Evolutionary conservation across 2,797 vertebrate species (phyloP).

Genomic region (Epinephelus awoara): DNA sequence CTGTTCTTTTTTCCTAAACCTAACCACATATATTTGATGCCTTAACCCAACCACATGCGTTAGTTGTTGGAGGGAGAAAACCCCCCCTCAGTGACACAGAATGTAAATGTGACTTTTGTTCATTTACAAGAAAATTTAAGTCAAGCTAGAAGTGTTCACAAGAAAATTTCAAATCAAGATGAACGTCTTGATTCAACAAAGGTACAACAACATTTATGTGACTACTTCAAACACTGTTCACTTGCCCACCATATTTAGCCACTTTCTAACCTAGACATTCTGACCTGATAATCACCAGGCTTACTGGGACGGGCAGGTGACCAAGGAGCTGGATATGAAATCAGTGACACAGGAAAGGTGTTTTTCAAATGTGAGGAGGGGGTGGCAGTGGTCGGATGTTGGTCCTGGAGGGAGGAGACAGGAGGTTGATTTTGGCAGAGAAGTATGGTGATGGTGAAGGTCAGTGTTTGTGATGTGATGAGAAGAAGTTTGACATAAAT

Average conservation of each 20-base stretch:
- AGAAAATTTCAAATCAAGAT: no score
- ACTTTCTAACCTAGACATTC: not conserved
- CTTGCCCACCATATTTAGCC: not conserved
- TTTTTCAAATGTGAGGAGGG: constrained; percentile 14
- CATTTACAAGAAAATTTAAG: no score
- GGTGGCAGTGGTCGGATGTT: constrained; percentile 9
- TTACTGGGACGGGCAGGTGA: not conserved
- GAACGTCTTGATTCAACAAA: no score
- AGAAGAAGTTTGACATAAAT: not conserved
- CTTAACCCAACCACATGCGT: no score
- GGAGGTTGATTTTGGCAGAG: constrained; percentile 47
- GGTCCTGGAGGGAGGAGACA: constrained; percentile 17
- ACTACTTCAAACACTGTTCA: not conserved
- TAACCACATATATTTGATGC: no score
- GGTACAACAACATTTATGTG: no score
- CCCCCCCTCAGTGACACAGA: no score
- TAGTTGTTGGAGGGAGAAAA: no score
- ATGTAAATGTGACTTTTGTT: no score
- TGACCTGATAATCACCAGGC: not conserved
- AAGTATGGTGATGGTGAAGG: constrained; percentile 39
- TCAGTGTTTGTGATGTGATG: constrained; percentile 28
- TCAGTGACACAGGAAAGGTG: not conserved
- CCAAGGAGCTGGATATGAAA: constrained; percentile 1
- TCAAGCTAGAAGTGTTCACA: no score
- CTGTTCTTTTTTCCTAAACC: no score